Evolutionary conservation across 2,113 vertebrate genomes (phyloP), one percentile per base, ranked within the genome.

Genomic region (Plestiodon gilberti): DNA sequence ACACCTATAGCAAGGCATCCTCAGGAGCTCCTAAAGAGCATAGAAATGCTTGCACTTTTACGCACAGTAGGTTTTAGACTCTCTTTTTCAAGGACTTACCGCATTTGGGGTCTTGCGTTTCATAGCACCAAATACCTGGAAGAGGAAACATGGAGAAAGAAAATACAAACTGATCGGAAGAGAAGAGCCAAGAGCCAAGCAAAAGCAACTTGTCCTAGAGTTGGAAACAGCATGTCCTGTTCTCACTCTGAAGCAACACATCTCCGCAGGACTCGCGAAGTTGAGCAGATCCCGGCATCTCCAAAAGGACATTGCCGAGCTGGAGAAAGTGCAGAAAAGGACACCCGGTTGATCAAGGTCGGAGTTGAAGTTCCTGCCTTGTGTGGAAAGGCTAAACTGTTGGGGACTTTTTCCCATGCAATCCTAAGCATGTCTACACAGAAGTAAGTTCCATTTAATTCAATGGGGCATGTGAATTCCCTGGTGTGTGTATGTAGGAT

Each of bases 41-140:
- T n/a, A n/a, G n/a, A n/a, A n/a, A n/a, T n/a, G n/a, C n/a, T n/a
- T n/a, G n/a, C n/a, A n/a, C n/a, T n/a, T n/a, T n/a, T n/a, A n/a
- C n/a, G n/a, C n/a, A n/a, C n/a, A n/a, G n/a, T n/a, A n/a, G n/a
- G n/a, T n/a, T 48, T 48, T 48, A 48, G 43, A 48, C 43, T 17
- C 55, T 17, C 13, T 38, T 15, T 70, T 33, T 55, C 43, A 33
- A 67, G 62, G 83, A 93, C 96, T 97, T 90, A 95, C 95, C 96
- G 0, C 95, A 96, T 0, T 61, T 86, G 3, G 90, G 93, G 67
- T 95, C 93, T 90, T 93, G 95, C 0, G 94, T 94, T 77, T 96
- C 89, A 0, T 95, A 97, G 87, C 95, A 96, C 96, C 95, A 95
- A 65, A 90, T 40, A 3, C 92, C 95, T 96, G 89, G 0, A 33